These are phyloP conservation scores for Urosaurus nigricauda DNA, from an alignment of 2,797 vertebrate species.

Conservation along the genomic window DNA sequence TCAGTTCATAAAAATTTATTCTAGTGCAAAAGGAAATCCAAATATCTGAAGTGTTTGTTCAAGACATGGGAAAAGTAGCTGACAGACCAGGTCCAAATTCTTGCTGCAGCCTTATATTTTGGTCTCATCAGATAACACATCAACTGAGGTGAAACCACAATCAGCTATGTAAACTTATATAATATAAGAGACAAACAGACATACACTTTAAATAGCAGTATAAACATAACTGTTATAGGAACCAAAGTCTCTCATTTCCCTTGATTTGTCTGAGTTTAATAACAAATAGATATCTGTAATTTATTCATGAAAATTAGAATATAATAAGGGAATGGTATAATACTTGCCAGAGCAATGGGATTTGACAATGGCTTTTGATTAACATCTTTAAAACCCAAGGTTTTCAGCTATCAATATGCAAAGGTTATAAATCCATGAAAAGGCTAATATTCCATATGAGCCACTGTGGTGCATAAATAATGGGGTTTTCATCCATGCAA, in stretches of 20 bases:
- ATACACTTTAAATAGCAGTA: too few species aligned
- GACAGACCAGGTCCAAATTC: too few species aligned
- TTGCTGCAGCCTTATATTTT: too few species aligned
- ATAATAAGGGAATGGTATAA: background rate
- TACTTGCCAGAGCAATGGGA: background rate
- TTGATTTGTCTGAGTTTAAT: background rate
- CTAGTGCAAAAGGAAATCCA: too few species aligned
- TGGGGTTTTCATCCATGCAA: slow-evolving; percentile 24
- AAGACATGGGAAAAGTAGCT: background rate
- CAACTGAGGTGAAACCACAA: too few species aligned
- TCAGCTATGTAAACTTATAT: too few species aligned
- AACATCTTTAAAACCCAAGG: background rate
- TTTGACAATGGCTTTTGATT: background rate
- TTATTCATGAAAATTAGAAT: background rate
- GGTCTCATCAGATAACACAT: too few species aligned
- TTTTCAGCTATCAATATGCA: background rate
- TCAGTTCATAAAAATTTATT: too few species aligned
- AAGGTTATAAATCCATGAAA: background rate
- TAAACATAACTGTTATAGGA: background rate
- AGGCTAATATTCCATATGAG: background rate
- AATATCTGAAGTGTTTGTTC: background rate
- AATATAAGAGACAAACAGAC: too few species aligned
- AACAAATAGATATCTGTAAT: background rate
- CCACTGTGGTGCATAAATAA: slow-evolving; percentile 13
- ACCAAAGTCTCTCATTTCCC: background rate